Conservation (phyloP, 2,113 vertebrate species). For the Brienomyrus brachyistius region DNA sequence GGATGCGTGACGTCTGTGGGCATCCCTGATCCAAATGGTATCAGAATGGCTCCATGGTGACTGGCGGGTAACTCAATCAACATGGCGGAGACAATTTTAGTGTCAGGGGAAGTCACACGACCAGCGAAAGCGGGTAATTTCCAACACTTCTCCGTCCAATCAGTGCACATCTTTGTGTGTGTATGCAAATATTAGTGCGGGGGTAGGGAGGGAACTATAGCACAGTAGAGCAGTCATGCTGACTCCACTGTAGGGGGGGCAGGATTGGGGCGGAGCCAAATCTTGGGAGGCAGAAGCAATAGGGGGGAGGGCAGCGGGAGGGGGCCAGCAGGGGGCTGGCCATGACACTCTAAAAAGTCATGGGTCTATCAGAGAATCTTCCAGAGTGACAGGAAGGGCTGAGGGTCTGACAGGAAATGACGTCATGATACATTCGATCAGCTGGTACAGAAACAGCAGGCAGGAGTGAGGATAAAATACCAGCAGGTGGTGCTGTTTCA, state of each 20-base stretch:
- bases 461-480: background rate
- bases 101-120: background rate
- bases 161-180: background rate
- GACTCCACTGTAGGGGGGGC: background rate
- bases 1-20: background rate
- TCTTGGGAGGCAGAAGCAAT: background rate
- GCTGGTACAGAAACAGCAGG: background rate
- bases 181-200: background rate
- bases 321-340: background rate
- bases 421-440: background rate
- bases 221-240: background rate
- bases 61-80: background rate
- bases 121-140: background rate
- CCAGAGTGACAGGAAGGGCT: background rate
- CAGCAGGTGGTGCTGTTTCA: background rate
- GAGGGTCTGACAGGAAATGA: background rate
- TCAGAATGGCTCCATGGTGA: background rate
- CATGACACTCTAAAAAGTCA: conserved; percentile 15
- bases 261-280: background rate
- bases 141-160: background rate
- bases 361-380: background rate
- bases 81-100: background rate
- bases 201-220: too few relatives aligned
- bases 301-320: background rate
- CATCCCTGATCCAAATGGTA: background rate